These are phyloP conservation scores for Euthynnus affinis DNA, from an alignment of 2,797 vertebrate species.

Conservation along the genomic window DNA sequence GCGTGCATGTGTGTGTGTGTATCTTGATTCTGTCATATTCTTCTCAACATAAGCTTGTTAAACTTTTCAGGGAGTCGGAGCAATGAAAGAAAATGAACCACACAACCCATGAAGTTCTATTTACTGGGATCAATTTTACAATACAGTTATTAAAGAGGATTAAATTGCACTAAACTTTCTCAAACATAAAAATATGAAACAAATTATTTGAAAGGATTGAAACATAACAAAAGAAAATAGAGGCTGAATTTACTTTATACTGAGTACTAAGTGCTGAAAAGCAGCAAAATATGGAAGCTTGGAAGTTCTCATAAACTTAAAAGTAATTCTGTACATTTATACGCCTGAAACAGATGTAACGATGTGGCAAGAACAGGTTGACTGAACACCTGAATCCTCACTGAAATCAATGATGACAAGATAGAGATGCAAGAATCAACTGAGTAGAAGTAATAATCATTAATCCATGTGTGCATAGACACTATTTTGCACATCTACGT, in stretches of 20 bases:
- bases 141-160: not conserved
- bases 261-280: not conserved
- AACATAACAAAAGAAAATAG: not conserved
- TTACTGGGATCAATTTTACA: not conserved
- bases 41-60: constrained; percentile 24
- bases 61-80: constrained; percentile 20
- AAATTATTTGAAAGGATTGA: not conserved
- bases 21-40: constrained; percentile 3
- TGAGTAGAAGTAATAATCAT: not conserved
- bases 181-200: not conserved
- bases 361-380: not conserved
- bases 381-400: not conserved
- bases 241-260: not conserved
- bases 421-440: no score
- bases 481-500: not conserved
- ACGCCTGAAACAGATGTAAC: not conserved
- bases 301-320: not conserved
- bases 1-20: no score
- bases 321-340: not conserved
- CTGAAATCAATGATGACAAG: no score
- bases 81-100: not conserved
- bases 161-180: not conserved
- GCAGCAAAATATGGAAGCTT: not conserved
- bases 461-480: not conserved
- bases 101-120: not conserved